Evolutionary conservation across 2,797 vertebrate species (phyloP), one percentile per base, ranked within the genome.

Genomic region (Manis pentadactyla): DNA sequence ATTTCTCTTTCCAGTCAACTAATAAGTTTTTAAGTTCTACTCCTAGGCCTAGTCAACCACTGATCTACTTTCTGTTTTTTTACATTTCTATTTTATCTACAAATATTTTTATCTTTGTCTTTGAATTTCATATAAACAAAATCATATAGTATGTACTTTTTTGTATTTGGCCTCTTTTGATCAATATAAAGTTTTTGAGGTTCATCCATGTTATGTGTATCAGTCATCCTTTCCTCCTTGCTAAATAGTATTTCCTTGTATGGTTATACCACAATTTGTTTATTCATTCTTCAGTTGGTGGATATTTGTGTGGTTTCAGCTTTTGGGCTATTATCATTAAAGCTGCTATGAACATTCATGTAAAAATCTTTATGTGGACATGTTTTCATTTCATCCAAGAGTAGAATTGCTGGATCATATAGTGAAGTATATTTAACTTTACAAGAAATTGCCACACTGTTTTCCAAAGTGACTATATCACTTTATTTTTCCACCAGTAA

Each of bases 241-340:
- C 49, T 81, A 74, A 49, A 37, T 59, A 81, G 19, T 74, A 31
- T 95, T 87, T 39, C 14, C 23, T 39, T 81, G 19, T 57, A 57
- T 34, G 15, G 7, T 37, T 57, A 7, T 83, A 61, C 55, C 21
- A n/a, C 8, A 31, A 19, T 89, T 39, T 75, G 34, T 68, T 34
- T 34, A 78, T 42, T 19, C 27, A 9, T 23, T 64, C 23, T 64
- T 81, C 1, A 18, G 7, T 86, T 77, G 19, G 34, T 86, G 5
- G 57, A 39, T 6, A 37, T 93, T 81, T 92, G 15, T 34, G 14
- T 68, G 85, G 27, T 89, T 81, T 81, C 25, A 85, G 49, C 25
- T 83, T 87, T 83, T 27, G 63, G 39, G 14, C 23, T 78, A 77
- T 88, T 90, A 31, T 84, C 75, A 90, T n/a, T 89, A 79, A 87